Percentiles rank a stretch among this genome's conserved stretches.
phyloP scores from a whole-genome alignment of 2,113 vertebrate genomes.

The Anolis carolinensis region DNA sequence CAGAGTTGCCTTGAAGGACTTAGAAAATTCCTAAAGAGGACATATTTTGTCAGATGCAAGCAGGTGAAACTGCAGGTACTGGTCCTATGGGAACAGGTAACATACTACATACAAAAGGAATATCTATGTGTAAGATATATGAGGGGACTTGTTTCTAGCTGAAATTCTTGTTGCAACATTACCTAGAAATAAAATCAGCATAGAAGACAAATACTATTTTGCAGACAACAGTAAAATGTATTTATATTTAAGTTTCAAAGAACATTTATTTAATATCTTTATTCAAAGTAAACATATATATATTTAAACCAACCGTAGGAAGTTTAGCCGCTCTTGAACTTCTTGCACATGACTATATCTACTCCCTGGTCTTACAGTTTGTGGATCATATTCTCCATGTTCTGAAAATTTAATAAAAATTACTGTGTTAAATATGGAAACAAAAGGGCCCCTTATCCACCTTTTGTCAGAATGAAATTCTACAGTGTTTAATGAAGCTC shows the following conservation, averaged over 20 bases:
- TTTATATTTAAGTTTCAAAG: not conserved
- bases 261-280: not conserved
- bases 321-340: conserved; percentile 97
- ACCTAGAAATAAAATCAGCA: not conserved
- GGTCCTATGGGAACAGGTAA: too few relatives aligned
- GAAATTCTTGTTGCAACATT: not conserved
- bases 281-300: conserved; percentile 14
- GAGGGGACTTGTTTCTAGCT: not conserved
- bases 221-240: not conserved
- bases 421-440: conserved; percentile 38
- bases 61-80: too few relatives aligned
- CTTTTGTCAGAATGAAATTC: not conserved
- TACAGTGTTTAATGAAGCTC: not conserved
- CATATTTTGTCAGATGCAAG: too few relatives aligned
- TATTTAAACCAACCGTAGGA: conserved; percentile 86
- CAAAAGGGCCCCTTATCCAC: not conserved
- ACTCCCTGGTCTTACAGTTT: conserved; percentile 95
- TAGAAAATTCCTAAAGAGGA: too few relatives aligned
- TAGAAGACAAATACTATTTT: not conserved
- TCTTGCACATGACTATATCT: conserved; percentile 99
- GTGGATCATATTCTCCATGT: conserved; percentile 96
- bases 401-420: conserved; percentile 77
- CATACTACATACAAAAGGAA: too few relatives aligned
- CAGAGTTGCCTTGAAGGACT: too few relatives aligned
- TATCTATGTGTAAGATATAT: not conserved